Evolutionary conservation across 2,113 vertebrate species (phyloP), one percentile per base, ranked within the genome.

Genomic region (Percopsis transmontana): DNA sequence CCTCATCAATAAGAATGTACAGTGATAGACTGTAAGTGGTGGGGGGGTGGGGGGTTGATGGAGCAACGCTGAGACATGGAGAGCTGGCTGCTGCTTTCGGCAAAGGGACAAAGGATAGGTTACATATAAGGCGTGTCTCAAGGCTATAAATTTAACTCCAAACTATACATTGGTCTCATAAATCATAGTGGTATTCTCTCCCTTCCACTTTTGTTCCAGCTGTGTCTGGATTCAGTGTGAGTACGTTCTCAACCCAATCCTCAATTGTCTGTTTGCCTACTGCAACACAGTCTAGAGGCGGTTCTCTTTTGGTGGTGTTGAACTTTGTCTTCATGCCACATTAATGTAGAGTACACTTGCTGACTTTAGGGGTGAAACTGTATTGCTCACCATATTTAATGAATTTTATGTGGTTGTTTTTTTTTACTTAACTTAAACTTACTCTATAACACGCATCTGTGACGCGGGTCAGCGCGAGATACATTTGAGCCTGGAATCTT

Each of bases 1-100:
- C 39, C 61, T 87, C 81, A 81, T 89, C 85, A 89, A 89, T 88
- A 82, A 76, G 80, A 81, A 82, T 80, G 62, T 80, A 57, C 70
- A 48, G 57, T 84, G 83, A 85, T 82, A 73, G 76, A 82, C 74
- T 82, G 58, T 83, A 81, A 87, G 80, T 84, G 77, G 80, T 81
- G 79, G 52, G 65, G 62, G 69, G 54, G 75, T 27, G 23, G 21
- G 21, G 24, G 77, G 52, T 64, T 59, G 50, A 5, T 11, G 50
- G 73, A 66, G 54, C 70, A 61, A 58, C 58, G 27, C 50, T 41
- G 62, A 61, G 54, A 64, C 39, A 63, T 18, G 70, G 53, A 52
- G 50, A 47, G 71, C 21, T 14, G 65, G 62, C 40, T 82, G 70
- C 69, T 54, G 53, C 65, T 69, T 14, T 57, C 38, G 45, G 67